Percentiles rank a stretch among this genome's conserved stretches.
These are phyloP conservation scores for Pammene aurita DNA, from an alignment of 2,888 invertebrate species.

Conservation along the genomic window DNA sequence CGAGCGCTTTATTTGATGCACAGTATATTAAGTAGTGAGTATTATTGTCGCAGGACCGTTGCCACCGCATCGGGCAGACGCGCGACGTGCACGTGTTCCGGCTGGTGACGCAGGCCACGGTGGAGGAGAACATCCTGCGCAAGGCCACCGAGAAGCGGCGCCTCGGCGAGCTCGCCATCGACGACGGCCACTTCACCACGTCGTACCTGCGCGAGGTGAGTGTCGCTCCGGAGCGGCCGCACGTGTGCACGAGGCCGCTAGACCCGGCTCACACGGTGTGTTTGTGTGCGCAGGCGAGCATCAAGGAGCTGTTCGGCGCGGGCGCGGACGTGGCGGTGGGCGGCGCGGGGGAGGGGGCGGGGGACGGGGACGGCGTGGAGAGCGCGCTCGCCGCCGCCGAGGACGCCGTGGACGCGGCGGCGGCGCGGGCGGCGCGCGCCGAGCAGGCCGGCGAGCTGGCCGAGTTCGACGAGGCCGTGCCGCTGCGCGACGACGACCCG, in stretches of 20 bases:
- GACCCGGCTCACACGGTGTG: too few species aligned
- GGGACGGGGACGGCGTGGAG: conserved; percentile 80
- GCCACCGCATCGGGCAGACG: conserved; percentile 99
- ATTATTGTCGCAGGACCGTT: conserved; percentile 91
- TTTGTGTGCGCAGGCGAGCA: conserved; percentile 90
- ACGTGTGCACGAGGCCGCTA: too few species aligned
- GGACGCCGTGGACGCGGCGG: conserved; percentile 97
- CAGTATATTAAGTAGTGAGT: too few species aligned
- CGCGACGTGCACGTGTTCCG: conserved; percentile 99
- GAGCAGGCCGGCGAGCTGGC: conserved; percentile 95
- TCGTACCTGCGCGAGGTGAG: conserved; percentile 92
- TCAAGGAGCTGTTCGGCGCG: conserved; percentile 93
- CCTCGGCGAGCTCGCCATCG: conserved; percentile 98
- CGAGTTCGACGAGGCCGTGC: conserved; percentile 97
- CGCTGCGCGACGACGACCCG: conserved; percentile 87
- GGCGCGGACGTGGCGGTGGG: conserved; percentile 64
- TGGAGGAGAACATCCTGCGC: conserved; percentile 99
- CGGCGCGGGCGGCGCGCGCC: conserved; percentile 93
- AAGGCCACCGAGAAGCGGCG: conserved; percentile 99
- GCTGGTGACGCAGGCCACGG: conserved; percentile 97
- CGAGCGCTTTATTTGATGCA: not conserved
- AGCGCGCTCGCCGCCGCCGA: conserved; percentile 95
- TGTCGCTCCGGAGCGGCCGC: too few species aligned
- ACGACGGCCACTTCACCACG: conserved; percentile 99
- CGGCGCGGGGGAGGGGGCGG: conserved; percentile 65